These are phyloP conservation scores for Pantala flavescens DNA, from an alignment of 1,140 invertebrate genomes.

Conservation along the genomic window DNA sequence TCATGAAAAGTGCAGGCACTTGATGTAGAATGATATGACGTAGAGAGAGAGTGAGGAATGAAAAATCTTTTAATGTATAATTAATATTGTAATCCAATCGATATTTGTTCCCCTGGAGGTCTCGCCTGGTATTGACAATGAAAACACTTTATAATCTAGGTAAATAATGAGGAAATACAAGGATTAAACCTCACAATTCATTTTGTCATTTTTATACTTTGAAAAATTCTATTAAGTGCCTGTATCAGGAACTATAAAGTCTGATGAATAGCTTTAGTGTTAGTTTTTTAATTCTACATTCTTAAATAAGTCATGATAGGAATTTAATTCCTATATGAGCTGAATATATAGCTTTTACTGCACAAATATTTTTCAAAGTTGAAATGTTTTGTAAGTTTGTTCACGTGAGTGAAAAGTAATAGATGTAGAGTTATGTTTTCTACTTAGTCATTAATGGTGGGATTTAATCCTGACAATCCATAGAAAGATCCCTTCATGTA, in stretches of 20 bases:
- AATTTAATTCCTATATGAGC: not conserved
- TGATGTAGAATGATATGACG: no score
- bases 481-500: not conserved
- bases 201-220: no score
- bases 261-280: not conserved
- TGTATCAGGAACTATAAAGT: not conserved
- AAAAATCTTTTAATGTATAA: no score
- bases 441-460: not conserved
- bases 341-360: not conserved
- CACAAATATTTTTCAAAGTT: constrained; percentile 10
- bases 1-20: no score
- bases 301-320: not conserved
- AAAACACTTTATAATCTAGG: no score
- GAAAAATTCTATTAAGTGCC: not conserved
- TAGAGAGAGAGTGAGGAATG: no score
- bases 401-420: not conserved
- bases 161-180: no score
- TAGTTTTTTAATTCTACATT: not conserved
- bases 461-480: not conserved
- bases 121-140: no score
- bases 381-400: not conserved
- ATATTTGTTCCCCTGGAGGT: no score
- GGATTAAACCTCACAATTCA: no score
- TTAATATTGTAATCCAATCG: no score
- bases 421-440: not conserved